Base-by-base conservation (phyloP, 2,113 vertebrate species). In the Hystrix cristata region DNA sequence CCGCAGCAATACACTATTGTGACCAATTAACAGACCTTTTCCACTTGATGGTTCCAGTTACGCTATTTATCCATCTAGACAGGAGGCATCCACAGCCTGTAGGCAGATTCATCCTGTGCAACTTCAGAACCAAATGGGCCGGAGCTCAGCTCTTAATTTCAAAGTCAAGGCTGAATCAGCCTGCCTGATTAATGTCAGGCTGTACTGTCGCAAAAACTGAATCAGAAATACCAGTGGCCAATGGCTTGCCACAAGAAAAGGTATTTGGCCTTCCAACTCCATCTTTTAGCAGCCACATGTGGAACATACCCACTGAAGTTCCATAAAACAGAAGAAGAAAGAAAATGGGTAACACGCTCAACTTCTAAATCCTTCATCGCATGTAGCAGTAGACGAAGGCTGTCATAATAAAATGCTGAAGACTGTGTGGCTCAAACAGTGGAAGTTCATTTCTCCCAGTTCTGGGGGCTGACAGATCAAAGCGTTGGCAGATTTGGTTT, bases 151-250 rank as follows among this genome's bases (percentile, higher is more conserved):
- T 59, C 95, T 79, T 90, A 10, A n/a, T 87, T 91, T 86, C 59
- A 89, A 69, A 25, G 59, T 87, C 82, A 62, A 84, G 76, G 23
- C 81, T 95, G 29, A 91, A 59, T 89, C 81, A 64, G 14, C 87
- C 76, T 80, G 46, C 21, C 57, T 65, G 31, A 64, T 60, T 64
- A 69, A 76, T 23, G 19, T n/a, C 19, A 86, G 34, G 69, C 34
- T 53, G 72, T 65, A 83, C 64, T 46, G 51, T n/a, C 90, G 64
- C 57, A 92, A 94, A 86, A 64, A 80, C 0, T 19, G 34, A 90
- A 80, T 51, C 62, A 91, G 84, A 94, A 91, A 67, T 43, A 46
- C 29, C 19, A 67, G 43, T 0, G 14, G 21, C 34, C 15, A 62
- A 43, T 0, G 14, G 21, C 19, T 84, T 90, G 7, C 18, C 51